Conservation (phyloP, 2,797 vertebrate species). For the Lemur catta region DNA sequence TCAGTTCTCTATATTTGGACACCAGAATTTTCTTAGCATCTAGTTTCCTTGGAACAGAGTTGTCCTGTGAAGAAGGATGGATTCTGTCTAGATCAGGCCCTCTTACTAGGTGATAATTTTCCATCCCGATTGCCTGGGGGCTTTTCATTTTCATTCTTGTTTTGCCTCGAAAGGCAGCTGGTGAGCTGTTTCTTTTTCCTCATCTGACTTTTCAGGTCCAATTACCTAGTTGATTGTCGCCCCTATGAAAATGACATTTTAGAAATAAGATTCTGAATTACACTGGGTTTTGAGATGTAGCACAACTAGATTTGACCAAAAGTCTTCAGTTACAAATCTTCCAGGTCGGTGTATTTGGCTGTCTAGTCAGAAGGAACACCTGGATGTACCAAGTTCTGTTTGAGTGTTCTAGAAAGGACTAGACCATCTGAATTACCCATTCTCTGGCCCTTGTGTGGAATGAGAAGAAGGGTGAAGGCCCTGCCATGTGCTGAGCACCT, state of each 20-base stretch:
- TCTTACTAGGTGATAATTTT: not conserved
- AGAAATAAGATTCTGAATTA: not conserved
- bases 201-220: not conserved
- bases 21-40: not conserved
- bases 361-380: not conserved
- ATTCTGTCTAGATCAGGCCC: not conserved
- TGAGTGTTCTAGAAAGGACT: not conserved
- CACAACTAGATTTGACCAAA: not conserved
- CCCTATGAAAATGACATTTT: not conserved
- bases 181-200: not conserved
- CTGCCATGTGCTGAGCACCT: not conserved
- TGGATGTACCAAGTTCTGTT: not conserved
- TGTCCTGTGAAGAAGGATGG: not conserved
- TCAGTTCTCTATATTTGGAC: conserved; percentile 44
- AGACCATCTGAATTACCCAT: not conserved
- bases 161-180: not conserved
- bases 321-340: not conserved
- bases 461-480: not conserved
- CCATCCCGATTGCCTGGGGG: not conserved
- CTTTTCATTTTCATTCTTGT: not conserved
- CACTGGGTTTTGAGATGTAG: not conserved
- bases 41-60: conserved; percentile 46
- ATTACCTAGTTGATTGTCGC: not conserved
- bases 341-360: not conserved
- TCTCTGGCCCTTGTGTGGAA: not conserved